These are phyloP conservation scores for Formica aserva DNA, from an alignment of 2,888 invertebrate species.

Conservation along the genomic window DNA sequence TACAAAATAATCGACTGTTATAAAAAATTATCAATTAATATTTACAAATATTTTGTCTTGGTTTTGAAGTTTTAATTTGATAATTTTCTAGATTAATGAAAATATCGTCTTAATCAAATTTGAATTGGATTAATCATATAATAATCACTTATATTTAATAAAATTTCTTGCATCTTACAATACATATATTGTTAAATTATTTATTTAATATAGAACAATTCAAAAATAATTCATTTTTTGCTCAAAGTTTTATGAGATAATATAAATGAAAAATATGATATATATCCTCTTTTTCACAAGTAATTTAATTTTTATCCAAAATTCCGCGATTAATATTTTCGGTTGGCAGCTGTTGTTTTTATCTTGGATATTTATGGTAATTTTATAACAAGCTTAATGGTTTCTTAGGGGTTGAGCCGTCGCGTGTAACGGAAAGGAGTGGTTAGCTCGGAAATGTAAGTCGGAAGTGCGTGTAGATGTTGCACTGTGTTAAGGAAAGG, in stretches of 20 bases:
- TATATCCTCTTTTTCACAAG: neutral
- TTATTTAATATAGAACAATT: conserved; percentile 10
- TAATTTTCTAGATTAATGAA: neutral
- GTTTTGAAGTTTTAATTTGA: neutral
- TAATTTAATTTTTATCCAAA: conserved; percentile 22
- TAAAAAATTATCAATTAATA: conserved; percentile 1
- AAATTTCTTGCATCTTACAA: conserved; percentile 23
- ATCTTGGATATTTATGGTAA: conserved; percentile 53
- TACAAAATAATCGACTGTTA: neutral
- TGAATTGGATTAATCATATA: conserved; percentile 10
- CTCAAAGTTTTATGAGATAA: neutral
- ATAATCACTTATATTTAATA: neutral
- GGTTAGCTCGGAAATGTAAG: conserved; percentile 76
- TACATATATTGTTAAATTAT: conserved; percentile 11
- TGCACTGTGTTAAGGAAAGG: conserved; percentile 58
- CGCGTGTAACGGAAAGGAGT: conserved; percentile 78
- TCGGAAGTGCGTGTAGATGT: conserved; percentile 81
- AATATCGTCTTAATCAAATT: conserved; percentile 4
- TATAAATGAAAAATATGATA: neutral
- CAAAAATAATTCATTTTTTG: conserved; percentile 3
- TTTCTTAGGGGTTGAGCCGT: conserved; percentile 69
- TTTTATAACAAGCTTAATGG: conserved; percentile 59
- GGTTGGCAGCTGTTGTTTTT: conserved; percentile 36
- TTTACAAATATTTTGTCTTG: conserved; percentile 33
- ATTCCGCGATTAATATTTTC: neutral